phyloP scores from a whole-genome alignment of 2,113 vertebrate species.

The Gymnorhina tibicen region DNA sequence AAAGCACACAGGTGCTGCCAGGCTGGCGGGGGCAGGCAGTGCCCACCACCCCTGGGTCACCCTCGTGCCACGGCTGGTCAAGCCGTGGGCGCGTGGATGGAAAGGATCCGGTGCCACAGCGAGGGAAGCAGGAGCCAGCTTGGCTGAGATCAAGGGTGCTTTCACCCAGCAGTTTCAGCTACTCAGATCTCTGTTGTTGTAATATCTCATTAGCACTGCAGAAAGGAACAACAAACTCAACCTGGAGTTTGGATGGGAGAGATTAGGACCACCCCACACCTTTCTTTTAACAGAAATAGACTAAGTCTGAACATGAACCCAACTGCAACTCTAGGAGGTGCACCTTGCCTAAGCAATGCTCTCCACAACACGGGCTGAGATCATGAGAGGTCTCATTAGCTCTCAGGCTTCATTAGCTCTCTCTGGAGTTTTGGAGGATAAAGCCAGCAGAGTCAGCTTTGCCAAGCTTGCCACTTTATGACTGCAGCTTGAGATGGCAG shows the following conservation, averaged over 20 bases:
- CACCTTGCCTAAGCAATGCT: not conserved
- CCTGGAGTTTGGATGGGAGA: not conserved
- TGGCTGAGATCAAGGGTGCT: not conserved
- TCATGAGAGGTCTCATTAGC: not conserved
- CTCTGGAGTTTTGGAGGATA: not conserved
- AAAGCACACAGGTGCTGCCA: not conserved
- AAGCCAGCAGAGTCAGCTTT: constrained; percentile 5
- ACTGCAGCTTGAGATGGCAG: constrained; percentile 46
- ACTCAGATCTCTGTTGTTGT: not conserved
- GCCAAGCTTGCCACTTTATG: constrained; percentile 47
- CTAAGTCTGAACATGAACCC: not conserved
- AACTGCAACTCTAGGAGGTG: constrained; percentile 41
- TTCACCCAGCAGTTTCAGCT: not conserved
- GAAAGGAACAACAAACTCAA: not conserved
- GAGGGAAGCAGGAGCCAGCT: not conserved
- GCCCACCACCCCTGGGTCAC: not conserved
- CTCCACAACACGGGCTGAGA: not conserved
- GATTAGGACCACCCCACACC: not conserved
- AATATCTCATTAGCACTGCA: not conserved
- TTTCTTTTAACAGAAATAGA: not conserved
- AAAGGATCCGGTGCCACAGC: rapidly evolving
- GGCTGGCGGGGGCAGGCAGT: not conserved
- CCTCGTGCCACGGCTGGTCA: rapidly evolving
- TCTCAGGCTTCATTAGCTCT: constrained; percentile 16
- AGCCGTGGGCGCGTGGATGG: rapidly evolving